Percentiles rank a stretch among this genome's conserved stretches.
These are phyloP conservation scores for Ptyas mucosa DNA, from an alignment of 2,113 vertebrate genomes.

Conservation along the genomic window DNA sequence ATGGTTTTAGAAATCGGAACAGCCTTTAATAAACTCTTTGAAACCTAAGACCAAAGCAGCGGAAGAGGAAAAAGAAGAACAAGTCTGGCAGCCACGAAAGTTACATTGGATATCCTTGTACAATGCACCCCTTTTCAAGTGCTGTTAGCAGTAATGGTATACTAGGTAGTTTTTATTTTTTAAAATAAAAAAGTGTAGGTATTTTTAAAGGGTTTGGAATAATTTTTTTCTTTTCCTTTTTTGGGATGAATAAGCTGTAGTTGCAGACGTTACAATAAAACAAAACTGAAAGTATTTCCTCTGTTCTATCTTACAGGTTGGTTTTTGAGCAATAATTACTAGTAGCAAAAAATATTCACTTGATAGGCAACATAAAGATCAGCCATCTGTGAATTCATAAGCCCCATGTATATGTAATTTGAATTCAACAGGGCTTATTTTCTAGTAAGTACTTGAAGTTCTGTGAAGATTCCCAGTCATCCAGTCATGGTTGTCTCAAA, in stretches of 20 bases:
- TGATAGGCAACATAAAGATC: conserved; percentile 33
- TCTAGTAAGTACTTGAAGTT: background rate
- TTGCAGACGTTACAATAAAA: conserved; percentile 62
- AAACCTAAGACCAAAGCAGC: conserved; percentile 73
- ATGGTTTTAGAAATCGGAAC: conserved; percentile 91
- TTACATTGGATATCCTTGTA: conserved; percentile 35
- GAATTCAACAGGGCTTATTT: background rate
- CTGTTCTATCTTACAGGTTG: conserved; percentile 53
- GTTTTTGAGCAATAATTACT: conserved; percentile 51
- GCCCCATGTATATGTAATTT: background rate
- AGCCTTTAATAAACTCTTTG: conserved; percentile 89
- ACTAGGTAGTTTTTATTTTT: conserved; percentile 59
- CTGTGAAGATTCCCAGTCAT: background rate
- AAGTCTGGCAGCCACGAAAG: conserved; percentile 36
- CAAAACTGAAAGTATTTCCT: conserved; percentile 57
- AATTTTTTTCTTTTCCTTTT: conserved; percentile 14
- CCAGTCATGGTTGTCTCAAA: background rate
- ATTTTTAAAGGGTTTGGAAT: conserved; percentile 60
- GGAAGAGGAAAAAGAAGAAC: conserved; percentile 12
- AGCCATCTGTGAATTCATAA: background rate
- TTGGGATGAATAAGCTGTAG: conserved; percentile 53
- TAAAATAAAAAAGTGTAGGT: conserved; percentile 57
- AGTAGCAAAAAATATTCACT: conserved; percentile 39
- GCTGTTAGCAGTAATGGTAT: conserved; percentile 55
- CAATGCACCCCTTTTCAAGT: conserved; percentile 49